These are phyloP conservation scores for Virgularia gustaviana DNA, from an alignment of 92 coral and sea anemone species.

Conservation along the genomic window DNA sequence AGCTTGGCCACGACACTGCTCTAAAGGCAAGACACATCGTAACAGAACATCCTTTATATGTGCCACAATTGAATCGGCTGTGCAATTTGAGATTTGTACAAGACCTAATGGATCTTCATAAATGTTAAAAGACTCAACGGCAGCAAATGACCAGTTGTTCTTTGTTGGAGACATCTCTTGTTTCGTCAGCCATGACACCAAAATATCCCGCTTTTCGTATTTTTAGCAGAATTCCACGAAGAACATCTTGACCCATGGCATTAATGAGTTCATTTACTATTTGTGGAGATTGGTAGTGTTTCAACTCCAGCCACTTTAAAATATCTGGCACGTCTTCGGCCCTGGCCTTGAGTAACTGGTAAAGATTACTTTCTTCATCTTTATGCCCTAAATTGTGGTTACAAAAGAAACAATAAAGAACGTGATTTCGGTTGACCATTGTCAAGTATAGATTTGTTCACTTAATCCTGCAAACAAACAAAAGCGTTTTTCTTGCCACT, in stretches of 20 bases:
- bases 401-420: neutral
- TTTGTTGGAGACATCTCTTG: conserved; percentile 18
- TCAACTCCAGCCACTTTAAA: conserved; percentile 1
- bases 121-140: conserved; percentile 2
- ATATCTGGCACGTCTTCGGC: conserved; percentile 24
- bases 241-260: conserved; percentile 23
- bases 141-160: conserved; percentile 26
- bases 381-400: conserved; percentile 20
- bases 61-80: conserved; percentile 19
- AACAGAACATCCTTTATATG: conserved; percentile 5
- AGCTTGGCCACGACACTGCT: conserved; percentile 13
- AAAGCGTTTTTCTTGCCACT: conserved; percentile 5
- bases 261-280: conserved; percentile 15
- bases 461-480: too few species aligned
- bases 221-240: conserved; percentile 9
- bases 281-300: conserved; percentile 1
- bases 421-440: neutral
- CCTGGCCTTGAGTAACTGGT: conserved; percentile 23
- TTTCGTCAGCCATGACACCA: conserved; percentile 24
- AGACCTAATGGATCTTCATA: conserved; percentile 22
- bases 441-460: too few species aligned
- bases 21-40: neutral
- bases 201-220: neutral
- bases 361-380: conserved; percentile 26
- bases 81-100: conserved; percentile 15